Conservation (phyloP, 2,797 vertebrate genomes). For the Helicolenus hilgendorfi region DNA sequence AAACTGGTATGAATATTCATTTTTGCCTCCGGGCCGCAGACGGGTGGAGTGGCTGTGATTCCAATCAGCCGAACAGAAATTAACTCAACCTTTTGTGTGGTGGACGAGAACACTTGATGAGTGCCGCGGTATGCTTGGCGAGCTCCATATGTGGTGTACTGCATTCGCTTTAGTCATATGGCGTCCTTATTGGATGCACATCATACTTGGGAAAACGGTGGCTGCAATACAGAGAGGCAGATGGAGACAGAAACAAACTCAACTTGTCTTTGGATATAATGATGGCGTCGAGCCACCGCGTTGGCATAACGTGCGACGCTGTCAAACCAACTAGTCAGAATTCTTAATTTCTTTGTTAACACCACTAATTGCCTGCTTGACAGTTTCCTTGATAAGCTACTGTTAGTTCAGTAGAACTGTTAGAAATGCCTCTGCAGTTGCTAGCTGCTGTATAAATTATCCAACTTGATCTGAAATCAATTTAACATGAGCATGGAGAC, state of each 20-base stretch:
- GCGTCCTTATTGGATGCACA: conserved; percentile 8
- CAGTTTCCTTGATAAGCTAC: not conserved
- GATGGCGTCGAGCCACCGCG: not conserved
- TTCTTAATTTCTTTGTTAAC: not conserved
- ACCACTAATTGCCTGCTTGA: conserved; percentile 6
- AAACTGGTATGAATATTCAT: conserved; percentile 83
- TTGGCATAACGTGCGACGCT: not conserved
- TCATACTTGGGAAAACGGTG: not conserved
- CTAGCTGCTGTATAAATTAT: not conserved
- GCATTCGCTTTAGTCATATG: conserved; percentile 40
- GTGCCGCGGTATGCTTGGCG: conserved; percentile 9
- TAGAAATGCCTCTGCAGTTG: not conserved
- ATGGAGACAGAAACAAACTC: conserved; percentile 39
- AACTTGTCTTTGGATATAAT: not conserved
- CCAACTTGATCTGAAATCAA: not conserved
- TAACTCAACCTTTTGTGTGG: conserved; percentile 58
- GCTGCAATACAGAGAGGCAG: conserved; percentile 21
- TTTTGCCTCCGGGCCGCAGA: conserved; percentile 66
- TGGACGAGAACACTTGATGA: conserved; percentile 54
- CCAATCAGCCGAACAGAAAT: conserved; percentile 67
- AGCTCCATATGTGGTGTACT: conserved; percentile 28
- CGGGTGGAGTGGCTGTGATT: conserved; percentile 71
- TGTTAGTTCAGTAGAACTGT: not conserved
- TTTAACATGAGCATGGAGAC: not conserved
- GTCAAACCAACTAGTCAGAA: not conserved